phyloP scores from a whole-genome alignment of 2,797 vertebrate genomes.

The Clarias pachynema region DNA sequence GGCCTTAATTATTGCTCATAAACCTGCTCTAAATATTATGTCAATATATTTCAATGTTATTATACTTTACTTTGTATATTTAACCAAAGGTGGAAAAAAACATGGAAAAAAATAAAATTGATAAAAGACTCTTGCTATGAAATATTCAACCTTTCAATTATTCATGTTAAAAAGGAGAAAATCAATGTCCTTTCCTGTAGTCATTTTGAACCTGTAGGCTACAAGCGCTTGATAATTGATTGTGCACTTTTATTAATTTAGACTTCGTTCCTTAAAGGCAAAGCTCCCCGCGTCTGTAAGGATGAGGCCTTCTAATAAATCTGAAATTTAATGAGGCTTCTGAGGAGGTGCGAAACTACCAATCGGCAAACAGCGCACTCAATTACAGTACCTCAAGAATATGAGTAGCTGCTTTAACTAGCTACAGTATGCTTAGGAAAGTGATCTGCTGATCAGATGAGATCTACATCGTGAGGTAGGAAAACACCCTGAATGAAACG shows the following conservation, averaged over 20 bases:
- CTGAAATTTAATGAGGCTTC: constrained; percentile 46
- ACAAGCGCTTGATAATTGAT: constrained; percentile 52
- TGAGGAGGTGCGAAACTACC: constrained; percentile 39
- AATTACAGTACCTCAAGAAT: background rate
- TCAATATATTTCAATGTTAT: no score
- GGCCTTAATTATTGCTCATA: background rate
- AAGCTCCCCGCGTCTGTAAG: constrained; percentile 27
- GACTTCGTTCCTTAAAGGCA: constrained; percentile 54
- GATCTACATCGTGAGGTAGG: background rate
- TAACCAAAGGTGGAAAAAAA: background rate
- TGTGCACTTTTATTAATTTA: constrained; percentile 56
- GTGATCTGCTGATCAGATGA: background rate
- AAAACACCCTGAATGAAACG: background rate
- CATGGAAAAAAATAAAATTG: constrained; percentile 1
- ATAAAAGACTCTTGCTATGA: constrained; percentile 15
- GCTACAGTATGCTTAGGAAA: background rate
- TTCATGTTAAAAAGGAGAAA: constrained; percentile 46
- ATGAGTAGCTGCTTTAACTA: background rate
- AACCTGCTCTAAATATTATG: background rate
- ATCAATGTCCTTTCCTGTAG: constrained; percentile 46
- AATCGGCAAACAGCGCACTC: background rate
- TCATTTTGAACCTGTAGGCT: constrained; percentile 43
- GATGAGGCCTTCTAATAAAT: constrained; percentile 45
- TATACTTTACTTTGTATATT: background rate
- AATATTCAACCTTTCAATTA: constrained; percentile 43